Base-by-base conservation (phyloP, 2,888 invertebrate genomes). In the Epinotia bilunana region DNA sequence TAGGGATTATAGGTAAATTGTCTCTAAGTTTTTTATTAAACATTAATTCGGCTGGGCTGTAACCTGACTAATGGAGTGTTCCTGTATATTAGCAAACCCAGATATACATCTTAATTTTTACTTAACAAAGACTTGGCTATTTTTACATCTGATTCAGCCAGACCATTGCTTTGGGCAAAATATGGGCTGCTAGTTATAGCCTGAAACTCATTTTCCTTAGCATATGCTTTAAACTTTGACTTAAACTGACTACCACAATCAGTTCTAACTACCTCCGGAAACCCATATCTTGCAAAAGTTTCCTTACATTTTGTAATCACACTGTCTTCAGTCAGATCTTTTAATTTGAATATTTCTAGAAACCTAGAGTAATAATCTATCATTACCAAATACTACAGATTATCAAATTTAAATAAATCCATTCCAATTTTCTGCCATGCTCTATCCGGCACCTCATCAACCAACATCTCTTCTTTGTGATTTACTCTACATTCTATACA, bases 311-410 rank as follows among this genome's bases (percentile, higher is more conserved):
- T 23, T 0, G 16, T 0, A 18, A 72, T 76, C n/a, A n/a, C n/a
- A n/a, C n/a, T n/a, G n/a, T n/a, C n/a, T n/a, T n/a, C n/a, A n/a
- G n/a, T n/a, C n/a, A n/a, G n/a, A n/a, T n/a, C n/a, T n/a, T n/a
- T n/a, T n/a, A n/a, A n/a, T n/a, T n/a, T n/a, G n/a, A n/a, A 28
- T 46, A 76, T 43, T 46, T 73, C 76, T 23, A 76, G n/a, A 61
- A 33, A 76, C 57, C 76, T 70, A 13, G 76, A 76, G 60, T 71
- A 73, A 71, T 76, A 76, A 33, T 76, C 76, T 9, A 71, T 65
- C 18, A 73, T 62, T n/a, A 76, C 72, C 4, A 77, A 2, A 49
- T 71, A 74, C 73, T 73, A 74, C 13, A 12, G n/a, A 18, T 46
- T 57, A 39, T 68, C 33, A 11, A 18, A 68, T 28, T 77, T 62